Base-by-base conservation (phyloP, 2,113 vertebrate species). In the Solenodon paradoxus region DNA sequence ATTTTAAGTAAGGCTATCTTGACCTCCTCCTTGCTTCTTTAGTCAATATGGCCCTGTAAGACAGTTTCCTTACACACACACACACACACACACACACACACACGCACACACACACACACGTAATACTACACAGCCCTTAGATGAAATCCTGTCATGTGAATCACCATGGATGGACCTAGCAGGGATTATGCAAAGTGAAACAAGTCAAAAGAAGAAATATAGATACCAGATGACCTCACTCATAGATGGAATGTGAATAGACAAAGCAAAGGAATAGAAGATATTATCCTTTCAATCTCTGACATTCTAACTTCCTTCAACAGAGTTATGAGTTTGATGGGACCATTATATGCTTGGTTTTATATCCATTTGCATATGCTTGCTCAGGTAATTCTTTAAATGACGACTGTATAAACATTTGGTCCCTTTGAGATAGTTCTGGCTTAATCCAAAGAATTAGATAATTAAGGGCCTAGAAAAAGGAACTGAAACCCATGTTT, bases 321-420 rank as follows among this genome's bases (percentile, higher is more conserved):
- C 0, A 84, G 69, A 92, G 47, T 28, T 53, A 72, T 63, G 75
- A 47, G 51, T 71, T 2, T 69, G 66, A 85, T 32, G 57, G 66
- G 32, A 75, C 26, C 20, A 57, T 26, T 59, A 69, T n/a, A n/a
- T n/a, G 59, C 61, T 49, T 75, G 69, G 30, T 40, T 79, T 81
- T 38, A 61, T 1, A 93, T 45, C n/a, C 61, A 82, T 63, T 94
- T 5, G 5, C 12, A 88, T 72, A 79, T 24, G 32, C 45, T 79
- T 82, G 19, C n/a, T 91, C 71, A 80, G 55, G 42, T 88, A 89
- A 89, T 85, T 94, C 88, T 91, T 57, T 82, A 78, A 94, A 79
- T 57, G 64, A 81, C 0, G 47, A 15, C 5, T 88, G 47, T 26
- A 53, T 68, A 57, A 32, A 93, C 69, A 35, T 93, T n/a, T 82